Base-by-base conservation (phyloP, 2,113 vertebrate genomes). In the Centropristis striata region DNA sequence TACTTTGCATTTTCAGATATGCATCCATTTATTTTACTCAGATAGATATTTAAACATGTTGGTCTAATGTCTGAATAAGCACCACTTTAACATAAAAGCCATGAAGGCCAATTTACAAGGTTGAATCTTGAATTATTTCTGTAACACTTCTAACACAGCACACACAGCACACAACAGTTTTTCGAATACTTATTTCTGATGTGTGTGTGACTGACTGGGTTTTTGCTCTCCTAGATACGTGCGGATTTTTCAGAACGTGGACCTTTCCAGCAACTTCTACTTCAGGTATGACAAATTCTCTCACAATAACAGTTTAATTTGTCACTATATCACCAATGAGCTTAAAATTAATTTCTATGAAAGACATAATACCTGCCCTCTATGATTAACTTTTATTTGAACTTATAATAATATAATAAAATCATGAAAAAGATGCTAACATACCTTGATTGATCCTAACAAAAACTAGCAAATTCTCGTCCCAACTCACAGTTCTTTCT, bases 211-310 rank as follows among this genome's bases (percentile, higher is more conserved):
- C 66, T 71, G 12, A 78, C 11, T 36, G 4, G n/a, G 1, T 50
- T 67, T 71, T 67, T 70, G 6, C 47, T 81, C 75, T 67, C 54
- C 10, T 87, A 99, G 98, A 90, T 99, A 99, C 81, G 93, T 98
- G 78, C 95, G 97, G 77, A 97, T 99, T 83, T 99, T 99, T 94
- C 98, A 99, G 93, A 99, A 98, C 75, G 97, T 99, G 70, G 98
- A 99, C 78, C 95, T 99, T 13, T 99, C 98, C 57, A 99, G 98
- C 90, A 99, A 99, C 90, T 99, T 99, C 93, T 99, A 99, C 89
- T 99, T 99, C 88, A 99, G 98, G 98, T 99, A 94, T 75, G 79
- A 71, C 1, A 25, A 20, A 65, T 28, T 75, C 14, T 65, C 15
- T 15, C 36, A 20, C 41, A 25, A 41, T 16, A 21, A 18, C 21